These are phyloP conservation scores for Lepidocolaptes lacrymiger DNA, from an alignment of 2,797 vertebrate species.

Conservation along the genomic window DNA sequence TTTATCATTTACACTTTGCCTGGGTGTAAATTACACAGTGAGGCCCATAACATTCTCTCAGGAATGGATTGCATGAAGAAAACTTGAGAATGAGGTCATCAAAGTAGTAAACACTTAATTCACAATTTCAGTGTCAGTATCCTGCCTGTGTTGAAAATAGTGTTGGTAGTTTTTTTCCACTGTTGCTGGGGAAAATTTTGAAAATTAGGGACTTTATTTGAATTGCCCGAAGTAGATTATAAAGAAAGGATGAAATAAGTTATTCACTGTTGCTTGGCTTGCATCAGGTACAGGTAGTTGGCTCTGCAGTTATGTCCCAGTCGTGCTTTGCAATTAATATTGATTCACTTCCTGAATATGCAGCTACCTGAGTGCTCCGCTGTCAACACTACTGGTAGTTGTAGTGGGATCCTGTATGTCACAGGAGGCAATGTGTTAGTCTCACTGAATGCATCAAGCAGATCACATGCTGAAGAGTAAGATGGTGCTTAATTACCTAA, in stretches of 20 bases:
- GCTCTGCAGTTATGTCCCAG: background rate
- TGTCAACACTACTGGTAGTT: background rate
- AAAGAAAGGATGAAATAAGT: background rate
- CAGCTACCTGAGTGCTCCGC: background rate
- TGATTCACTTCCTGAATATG: background rate
- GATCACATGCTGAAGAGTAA: background rate
- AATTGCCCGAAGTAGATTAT: background rate
- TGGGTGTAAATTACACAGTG: constrained; percentile 13
- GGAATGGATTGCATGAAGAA: background rate
- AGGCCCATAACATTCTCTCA: background rate
- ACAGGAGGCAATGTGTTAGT: background rate
- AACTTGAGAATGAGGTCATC: background rate
- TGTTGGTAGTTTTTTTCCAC: background rate
- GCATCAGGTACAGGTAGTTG: background rate
- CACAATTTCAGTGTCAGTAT: background rate
- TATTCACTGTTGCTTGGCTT: background rate
- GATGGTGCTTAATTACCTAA: constrained; percentile 58
- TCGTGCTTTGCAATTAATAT: background rate
- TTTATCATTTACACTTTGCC: background rate
- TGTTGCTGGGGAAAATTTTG: background rate
- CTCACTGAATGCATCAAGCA: constrained; percentile 9
- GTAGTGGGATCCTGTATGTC: background rate
- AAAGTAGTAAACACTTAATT: background rate
- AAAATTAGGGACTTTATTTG: background rate
- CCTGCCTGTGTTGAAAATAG: background rate